Evolutionary conservation across 2,888 invertebrate genomes (phyloP), one percentile per base, ranked within the genome.

Genomic region (Pammene aurita): DNA sequence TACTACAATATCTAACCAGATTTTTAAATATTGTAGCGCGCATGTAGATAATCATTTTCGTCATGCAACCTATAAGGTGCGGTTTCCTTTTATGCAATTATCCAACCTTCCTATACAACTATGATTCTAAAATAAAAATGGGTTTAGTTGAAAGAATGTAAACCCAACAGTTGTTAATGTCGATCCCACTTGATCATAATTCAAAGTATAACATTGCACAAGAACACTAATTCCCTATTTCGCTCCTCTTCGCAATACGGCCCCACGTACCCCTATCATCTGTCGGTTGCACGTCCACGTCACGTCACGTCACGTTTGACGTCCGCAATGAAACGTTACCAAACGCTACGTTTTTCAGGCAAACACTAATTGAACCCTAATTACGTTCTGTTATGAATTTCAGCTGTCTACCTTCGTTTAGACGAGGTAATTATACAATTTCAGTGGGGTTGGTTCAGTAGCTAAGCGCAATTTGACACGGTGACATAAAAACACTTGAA

Each of bases 201-300:
- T 52, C 18, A 2, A 52, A 62, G 50, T 41, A 35, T n/a, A 42
- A 34, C 58, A 14, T 50, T 34, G 54, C 34, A 61, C 61, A 50
- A 18, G 35, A 35, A 14, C 46, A 48, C 18, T 41, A 50, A 57
- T 63, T 14, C 50, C 44, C 44, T 5, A n/a, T 2, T 72, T 56
- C 26, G 52, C 67, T n/a, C n/a, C n/a, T n/a, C n/a, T 42, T 71
- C 75, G 74, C 72, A 80, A 80, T 79, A 79, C 55, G 66, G 76
- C 72, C 76, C 75, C 80, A 80, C 81, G 76, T 85, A 89, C 89
- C 90, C 89, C 88, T 83, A 87, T 89, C 90, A 89, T 78, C 80
- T 85, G 90, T 89, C 90, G 85, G 83, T 80, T 82, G 84, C 90
- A 90, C 81, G 83, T 84, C 82, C 57, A 80, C 83, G 78, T 85